phyloP scores from a whole-genome alignment of 1,140 invertebrate species.

The Teleogryllus occipitalis region DNA sequence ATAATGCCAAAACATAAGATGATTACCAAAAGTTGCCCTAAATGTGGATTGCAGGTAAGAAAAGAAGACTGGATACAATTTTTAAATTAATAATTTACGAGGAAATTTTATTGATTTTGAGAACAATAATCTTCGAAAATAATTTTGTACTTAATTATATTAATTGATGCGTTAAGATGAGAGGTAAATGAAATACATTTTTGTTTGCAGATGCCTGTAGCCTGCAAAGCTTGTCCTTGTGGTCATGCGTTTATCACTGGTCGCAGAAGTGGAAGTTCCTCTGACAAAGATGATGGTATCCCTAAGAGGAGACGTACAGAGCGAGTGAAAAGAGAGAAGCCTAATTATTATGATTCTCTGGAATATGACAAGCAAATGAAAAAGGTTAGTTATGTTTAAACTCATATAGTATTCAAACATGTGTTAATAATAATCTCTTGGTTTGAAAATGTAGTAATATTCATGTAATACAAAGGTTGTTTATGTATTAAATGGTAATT shows the following conservation, averaged over 20 bases:
- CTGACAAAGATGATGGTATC: slow-evolving; percentile 35
- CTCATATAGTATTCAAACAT: not conserved
- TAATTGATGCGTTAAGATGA: slow-evolving; percentile 17
- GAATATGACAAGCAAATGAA: slow-evolving; percentile 63
- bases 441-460: not conserved
- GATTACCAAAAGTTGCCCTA: slow-evolving; percentile 52
- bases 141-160: slow-evolving; percentile 14
- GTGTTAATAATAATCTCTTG: not conserved
- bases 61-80: not conserved
- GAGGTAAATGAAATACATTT: not conserved
- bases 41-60: slow-evolving; percentile 50
- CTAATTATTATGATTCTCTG: slow-evolving; percentile 74
- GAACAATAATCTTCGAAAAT: slow-evolving; percentile 13
- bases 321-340: slow-evolving; percentile 64
- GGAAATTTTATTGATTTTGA: not conserved
- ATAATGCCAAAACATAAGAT: slow-evolving; percentile 33
- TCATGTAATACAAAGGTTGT: not conserved
- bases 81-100: not conserved
- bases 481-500: not conserved
- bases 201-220: slow-evolving; percentile 59
- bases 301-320: slow-evolving; percentile 54
- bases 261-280: slow-evolving; percentile 35
- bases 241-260: slow-evolving; percentile 68
- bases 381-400: slow-evolving; percentile 34
- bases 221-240: slow-evolving; percentile 70